Conservation (phyloP, 2,797 vertebrate genomes). For the Hippoglossus hippoglossus region DNA sequence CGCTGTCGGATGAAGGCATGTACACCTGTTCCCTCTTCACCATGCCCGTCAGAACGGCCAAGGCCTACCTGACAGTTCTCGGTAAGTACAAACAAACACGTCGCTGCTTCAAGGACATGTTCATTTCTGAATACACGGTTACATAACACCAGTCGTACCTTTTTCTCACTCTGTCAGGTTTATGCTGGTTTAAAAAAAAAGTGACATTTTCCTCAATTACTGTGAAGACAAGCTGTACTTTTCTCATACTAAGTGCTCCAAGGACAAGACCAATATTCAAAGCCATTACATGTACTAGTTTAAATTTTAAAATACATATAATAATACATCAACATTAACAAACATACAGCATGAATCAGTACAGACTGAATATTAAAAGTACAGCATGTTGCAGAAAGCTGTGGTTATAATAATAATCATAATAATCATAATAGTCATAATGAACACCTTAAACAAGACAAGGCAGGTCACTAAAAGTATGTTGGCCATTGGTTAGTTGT, state of each 20-base stretch:
- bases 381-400: background rate
- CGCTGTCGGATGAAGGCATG: constrained; percentile 94
- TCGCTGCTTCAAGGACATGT: background rate
- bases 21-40: constrained; percentile 99
- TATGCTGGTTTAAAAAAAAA: no score
- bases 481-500: no score
- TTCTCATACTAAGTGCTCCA: background rate
- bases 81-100: constrained; percentile 84
- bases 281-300: background rate
- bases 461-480: no score
- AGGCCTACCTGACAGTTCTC: constrained; percentile 96
- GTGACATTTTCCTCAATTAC: background rate
- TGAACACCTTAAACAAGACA: no score
- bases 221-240: background rate
- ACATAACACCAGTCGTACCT: no score
- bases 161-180: no score
- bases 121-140: no score
- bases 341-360: background rate
- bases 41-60: constrained; percentile 98
- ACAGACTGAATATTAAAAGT: background rate
- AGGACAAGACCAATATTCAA: background rate
- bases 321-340: background rate
- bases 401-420: background rate
- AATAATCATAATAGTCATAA: no score
- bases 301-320: background rate